These are phyloP conservation scores for Synergus laeviventris DNA, from an alignment of 2,888 invertebrate species.

Conservation along the genomic window DNA sequence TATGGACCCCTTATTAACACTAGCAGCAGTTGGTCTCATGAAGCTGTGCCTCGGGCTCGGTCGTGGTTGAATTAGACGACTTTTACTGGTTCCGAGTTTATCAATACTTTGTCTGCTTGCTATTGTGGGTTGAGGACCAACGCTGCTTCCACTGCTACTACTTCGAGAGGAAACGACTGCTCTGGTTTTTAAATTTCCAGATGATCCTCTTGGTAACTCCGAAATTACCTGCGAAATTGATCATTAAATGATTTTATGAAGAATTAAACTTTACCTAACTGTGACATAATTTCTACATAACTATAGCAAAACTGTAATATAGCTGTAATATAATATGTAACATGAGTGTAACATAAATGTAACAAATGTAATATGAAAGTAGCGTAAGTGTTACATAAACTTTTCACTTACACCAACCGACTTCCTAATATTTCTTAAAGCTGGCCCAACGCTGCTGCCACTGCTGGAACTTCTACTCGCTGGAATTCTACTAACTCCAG, in stretches of 20 bases:
- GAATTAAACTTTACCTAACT: background rate
- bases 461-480: constrained; percentile 80
- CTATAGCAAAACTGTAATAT: background rate
- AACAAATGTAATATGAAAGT: background rate
- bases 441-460: constrained; percentile 80
- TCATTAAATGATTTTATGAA: background rate
- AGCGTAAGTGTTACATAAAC: background rate
- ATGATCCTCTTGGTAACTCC: constrained; percentile 39
- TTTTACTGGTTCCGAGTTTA: constrained; percentile 56
- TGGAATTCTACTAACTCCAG: constrained; percentile 74
- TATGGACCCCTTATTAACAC: constrained; percentile 83
- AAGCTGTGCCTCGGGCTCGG: constrained; percentile 77
- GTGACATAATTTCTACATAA: background rate
- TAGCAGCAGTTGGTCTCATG: constrained; percentile 92
- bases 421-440: constrained; percentile 64
- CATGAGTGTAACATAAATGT: background rate
- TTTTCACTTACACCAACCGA: constrained; percentile 50
- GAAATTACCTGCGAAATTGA: constrained; percentile 24
- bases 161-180: constrained; percentile 71
- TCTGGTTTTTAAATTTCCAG: constrained; percentile 47
- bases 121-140: constrained; percentile 68
- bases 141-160: constrained; percentile 76
- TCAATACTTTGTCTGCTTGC: constrained; percentile 56
- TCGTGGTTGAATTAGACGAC: constrained; percentile 67
- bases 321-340: too few species aligned